phyloP scores from a whole-genome alignment of 2,888 invertebrate species.

The Spilarctia lutea region DNA sequence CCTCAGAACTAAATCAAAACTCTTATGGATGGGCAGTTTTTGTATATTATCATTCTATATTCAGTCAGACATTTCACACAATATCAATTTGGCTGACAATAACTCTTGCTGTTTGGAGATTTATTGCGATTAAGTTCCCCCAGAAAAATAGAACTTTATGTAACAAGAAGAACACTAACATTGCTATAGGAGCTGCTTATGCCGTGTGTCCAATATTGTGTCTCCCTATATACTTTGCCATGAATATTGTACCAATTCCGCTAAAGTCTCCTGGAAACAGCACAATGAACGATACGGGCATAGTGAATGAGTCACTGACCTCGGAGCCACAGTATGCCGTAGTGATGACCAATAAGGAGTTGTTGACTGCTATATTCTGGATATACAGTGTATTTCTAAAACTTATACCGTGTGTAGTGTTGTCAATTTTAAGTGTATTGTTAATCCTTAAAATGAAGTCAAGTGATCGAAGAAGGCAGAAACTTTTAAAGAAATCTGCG shows the following conservation, averaged over 20 bases:
- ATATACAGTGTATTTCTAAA: constrained; percentile 97
- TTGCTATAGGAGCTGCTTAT: constrained; percentile 92
- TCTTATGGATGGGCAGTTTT: constrained; percentile 93
- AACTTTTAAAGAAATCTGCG: constrained; percentile 85
- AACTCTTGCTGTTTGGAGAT: constrained; percentile 97
- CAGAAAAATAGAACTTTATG: constrained; percentile 94
- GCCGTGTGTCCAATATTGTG: constrained; percentile 93
- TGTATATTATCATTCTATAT: constrained; percentile 95
- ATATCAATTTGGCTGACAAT: constrained; percentile 97
- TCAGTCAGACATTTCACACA: constrained; percentile 95
- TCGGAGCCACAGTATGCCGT: constrained; percentile 88
- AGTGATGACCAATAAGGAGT: constrained; percentile 87
- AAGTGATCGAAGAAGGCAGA: constrained; percentile 92
- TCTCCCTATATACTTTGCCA: constrained; percentile 93
- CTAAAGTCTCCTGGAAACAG: constrained; percentile 47
- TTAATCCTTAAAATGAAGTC: constrained; percentile 92
- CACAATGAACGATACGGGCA: constrained; percentile 61
- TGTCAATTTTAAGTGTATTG: constrained; percentile 93
- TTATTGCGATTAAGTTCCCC: constrained; percentile 94
- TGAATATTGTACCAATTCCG: constrained; percentile 87
- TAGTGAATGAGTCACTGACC: constrained; percentile 56
- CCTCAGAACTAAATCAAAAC: constrained; percentile 77
- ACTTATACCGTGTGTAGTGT: constrained; percentile 94
- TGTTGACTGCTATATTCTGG: constrained; percentile 93
- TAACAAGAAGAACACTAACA: constrained; percentile 91